These are phyloP conservation scores for Bradypus variegatus DNA, from an alignment of 2,797 vertebrate species.

Conservation along the genomic window DNA sequence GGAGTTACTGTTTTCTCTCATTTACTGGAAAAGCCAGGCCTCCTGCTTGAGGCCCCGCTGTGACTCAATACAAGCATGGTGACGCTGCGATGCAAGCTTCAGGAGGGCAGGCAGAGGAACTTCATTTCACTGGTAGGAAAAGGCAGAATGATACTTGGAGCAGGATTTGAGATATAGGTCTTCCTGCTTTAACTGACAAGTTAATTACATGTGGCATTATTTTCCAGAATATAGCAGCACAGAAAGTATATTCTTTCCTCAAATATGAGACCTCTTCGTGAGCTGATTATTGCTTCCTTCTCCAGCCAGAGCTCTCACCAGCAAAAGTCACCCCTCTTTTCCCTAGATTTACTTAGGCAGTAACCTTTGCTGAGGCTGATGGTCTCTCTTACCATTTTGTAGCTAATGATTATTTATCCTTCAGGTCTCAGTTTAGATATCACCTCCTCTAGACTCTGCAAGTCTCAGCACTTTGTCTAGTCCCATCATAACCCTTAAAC, in stretches of 20 bases:
- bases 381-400: background rate
- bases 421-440: background rate
- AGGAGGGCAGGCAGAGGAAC: background rate
- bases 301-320: background rate
- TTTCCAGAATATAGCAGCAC: background rate
- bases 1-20: constrained; percentile 6
- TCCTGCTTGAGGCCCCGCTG: background rate
- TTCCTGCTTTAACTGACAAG: background rate
- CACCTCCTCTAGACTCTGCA: background rate
- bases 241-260: background rate
- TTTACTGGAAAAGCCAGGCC: constrained; percentile 30
- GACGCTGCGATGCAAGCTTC: background rate
- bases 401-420: background rate
- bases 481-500: background rate
- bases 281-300: background rate
- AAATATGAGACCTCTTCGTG: background rate
- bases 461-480: background rate
- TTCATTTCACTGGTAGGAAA: background rate
- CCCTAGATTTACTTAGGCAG: background rate
- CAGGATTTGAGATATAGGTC: background rate
- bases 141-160: background rate
- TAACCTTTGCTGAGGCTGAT: background rate
- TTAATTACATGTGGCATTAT: background rate
- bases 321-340: background rate
- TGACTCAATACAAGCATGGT: background rate